Conservation (phyloP, 2,888 invertebrate species). For the Ormyrus rosae region DNA sequence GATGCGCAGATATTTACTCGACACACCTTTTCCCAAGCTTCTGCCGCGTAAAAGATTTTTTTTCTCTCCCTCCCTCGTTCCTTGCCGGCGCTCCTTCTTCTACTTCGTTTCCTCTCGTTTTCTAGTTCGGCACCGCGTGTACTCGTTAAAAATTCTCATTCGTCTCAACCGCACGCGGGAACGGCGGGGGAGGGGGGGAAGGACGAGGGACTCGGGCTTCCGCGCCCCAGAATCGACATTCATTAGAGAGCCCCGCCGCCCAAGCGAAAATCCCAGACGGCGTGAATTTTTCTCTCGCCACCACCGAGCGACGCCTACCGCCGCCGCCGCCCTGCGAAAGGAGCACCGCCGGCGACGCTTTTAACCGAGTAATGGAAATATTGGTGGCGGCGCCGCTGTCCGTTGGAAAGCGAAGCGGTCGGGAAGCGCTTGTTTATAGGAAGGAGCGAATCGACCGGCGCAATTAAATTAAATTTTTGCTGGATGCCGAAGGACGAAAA, state of each 20-base stretch:
- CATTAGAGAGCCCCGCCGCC: slow-evolving; percentile 57
- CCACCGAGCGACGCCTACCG: background rate
- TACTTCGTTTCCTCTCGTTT: slow-evolving; percentile 50
- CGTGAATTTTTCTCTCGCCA: slow-evolving; percentile 31
- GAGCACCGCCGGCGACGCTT: background rate
- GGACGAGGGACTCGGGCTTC: slow-evolving; percentile 23
- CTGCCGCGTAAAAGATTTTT: slow-evolving; percentile 14
- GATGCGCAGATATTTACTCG: slow-evolving; percentile 62
- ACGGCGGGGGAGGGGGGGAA: slow-evolving; percentile 10
- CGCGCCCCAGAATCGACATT: slow-evolving; percentile 59
- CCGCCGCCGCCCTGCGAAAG: background rate
- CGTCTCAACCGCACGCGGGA: slow-evolving; percentile 50
- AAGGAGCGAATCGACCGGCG: no score
- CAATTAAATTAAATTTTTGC: no score
- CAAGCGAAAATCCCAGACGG: slow-evolving; percentile 55
- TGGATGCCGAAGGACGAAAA: no score
- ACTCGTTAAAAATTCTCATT: slow-evolving; percentile 62
- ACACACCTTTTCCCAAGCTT: slow-evolving; percentile 20
- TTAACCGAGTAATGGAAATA: slow-evolving; percentile 3
- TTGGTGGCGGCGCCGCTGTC: background rate
- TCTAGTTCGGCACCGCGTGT: slow-evolving; percentile 40
- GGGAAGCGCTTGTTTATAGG: no score
- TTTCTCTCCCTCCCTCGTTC: slow-evolving; percentile 12
- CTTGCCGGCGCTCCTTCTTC: slow-evolving; percentile 37
- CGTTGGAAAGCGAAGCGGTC: no score